Evolutionary conservation across 2,888 invertebrate genomes (phyloP), one percentile per base, ranked within the genome.

Genomic region (Brachypalpus laphriformis): DNA sequence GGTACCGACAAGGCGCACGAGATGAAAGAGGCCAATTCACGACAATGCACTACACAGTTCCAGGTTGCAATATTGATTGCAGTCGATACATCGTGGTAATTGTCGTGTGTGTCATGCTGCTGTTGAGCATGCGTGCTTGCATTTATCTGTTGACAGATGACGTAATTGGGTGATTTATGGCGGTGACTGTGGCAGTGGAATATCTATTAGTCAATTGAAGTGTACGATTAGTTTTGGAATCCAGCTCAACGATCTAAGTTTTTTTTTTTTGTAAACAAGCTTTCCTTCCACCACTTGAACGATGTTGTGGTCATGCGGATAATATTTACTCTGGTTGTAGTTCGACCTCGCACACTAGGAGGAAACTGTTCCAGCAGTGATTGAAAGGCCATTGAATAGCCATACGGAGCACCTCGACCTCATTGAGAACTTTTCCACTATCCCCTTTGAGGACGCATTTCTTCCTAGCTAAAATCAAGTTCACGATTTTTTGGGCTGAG

Each of bases 161-260:
- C 16, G 14, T 22, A 59, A 59, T 59, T 7, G 14, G 20, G 11
- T 61, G 45, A 45, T 28, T 61, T 61, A 61, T 45, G 28, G 45
- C 16, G 14, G 28, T 18, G 22, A 2, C 2, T 8, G 5, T 16
- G 45, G 6, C 16, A 45, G 45, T 18, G 8, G 16, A 40, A 14
- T 40, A 40, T 14, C 40, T 14, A 40, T 40, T 40, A 40, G 40
- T 40, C 14, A 14, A 40, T 14, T 14, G 34, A 9, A n/a, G n/a
- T n/a, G n/a, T n/a, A n/a, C n/a, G n/a, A n/a, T n/a, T n/a, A n/a
- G 8, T 34, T 34, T 9, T 9, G 7, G 9, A 9, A 31, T 31
- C 6, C 6, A 31, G 31, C 31, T 31, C 9, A 34, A 9, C 2
- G 9, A 34, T 8, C 34, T 34, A 1, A 8, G 11, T 34, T 11